Percentiles rank a stretch among this genome's conserved stretches.
These are phyloP conservation scores for Cantharis lateralis DNA, from an alignment of 2,888 invertebrate species.

Conservation along the genomic window DNA sequence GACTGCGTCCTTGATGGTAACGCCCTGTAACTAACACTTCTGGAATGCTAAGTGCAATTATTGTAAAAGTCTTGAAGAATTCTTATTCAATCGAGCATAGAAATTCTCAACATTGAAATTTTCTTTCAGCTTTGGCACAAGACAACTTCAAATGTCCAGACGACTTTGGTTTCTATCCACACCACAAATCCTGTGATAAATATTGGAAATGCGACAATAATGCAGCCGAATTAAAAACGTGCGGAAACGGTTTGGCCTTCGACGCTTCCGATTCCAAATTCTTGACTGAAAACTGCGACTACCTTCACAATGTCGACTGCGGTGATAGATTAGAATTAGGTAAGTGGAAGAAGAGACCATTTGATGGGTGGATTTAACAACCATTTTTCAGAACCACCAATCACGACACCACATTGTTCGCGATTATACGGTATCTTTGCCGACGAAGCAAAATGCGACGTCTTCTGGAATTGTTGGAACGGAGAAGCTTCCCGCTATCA, in stretches of 20 bases:
- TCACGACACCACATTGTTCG: conserved; percentile 81
- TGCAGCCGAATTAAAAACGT: conserved; percentile 85
- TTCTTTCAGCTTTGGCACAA: conserved; percentile 62
- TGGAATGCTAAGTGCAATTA: not conserved
- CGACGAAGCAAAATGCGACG: conserved; percentile 85
- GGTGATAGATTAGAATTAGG: conserved; percentile 86
- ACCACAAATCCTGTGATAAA: conserved; percentile 87
- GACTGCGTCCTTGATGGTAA: conserved; percentile 14
- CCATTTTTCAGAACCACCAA: conserved; percentile 72
- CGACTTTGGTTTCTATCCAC: conserved; percentile 93
- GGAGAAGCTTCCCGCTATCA: conserved; percentile 92
- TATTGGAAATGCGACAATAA: conserved; percentile 95
- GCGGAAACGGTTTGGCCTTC: conserved; percentile 92
- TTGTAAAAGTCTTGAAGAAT: not conserved
- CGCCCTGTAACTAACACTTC: conserved; percentile 8
- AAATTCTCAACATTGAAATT: not conserved
- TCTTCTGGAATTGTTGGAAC: conserved; percentile 97
- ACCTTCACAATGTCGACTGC: conserved; percentile 92
- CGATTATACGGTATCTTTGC: conserved; percentile 91
- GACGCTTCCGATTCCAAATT: conserved; percentile 87
- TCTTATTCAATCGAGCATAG: not conserved
- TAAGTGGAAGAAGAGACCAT: conserved; percentile 53
- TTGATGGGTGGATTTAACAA: not conserved
- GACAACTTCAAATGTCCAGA: conserved; percentile 91
- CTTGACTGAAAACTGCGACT: conserved; percentile 93